Evolutionary conservation across 2,888 invertebrate species (phyloP).

Genomic region (Mythimna lalbum): DNA sequence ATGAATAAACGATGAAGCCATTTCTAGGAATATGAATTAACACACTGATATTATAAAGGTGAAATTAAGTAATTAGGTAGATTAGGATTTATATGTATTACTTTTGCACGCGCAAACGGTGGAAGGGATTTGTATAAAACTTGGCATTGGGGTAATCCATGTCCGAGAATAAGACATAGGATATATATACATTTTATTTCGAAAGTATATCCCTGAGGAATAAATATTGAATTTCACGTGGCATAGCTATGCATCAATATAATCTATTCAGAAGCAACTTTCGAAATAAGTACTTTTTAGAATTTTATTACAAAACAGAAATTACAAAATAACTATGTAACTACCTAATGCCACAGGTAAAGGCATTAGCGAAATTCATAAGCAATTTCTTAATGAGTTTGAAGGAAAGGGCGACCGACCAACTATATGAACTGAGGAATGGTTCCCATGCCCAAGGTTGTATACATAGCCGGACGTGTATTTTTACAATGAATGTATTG

Average conservation of each 20-base stretch:
- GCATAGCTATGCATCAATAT: background rate
- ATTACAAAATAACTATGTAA: background rate
- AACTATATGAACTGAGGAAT: conserved; percentile 33
- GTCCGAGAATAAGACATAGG: no score
- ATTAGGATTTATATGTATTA: no score
- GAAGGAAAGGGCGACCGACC: conserved; percentile 45
- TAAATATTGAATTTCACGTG: no score
- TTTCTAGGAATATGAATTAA: conserved; percentile 18
- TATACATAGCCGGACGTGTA: conserved; percentile 66
- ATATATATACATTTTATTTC: no score
- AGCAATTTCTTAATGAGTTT: conserved; percentile 51
- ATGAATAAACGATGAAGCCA: conserved; percentile 25
- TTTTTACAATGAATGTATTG: conserved; percentile 75
- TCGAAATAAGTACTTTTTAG: conserved; percentile 6
- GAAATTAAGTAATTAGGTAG: no score
- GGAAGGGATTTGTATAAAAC: no score
- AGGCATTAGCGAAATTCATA: conserved; percentile 34
- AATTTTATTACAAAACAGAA: conserved; percentile 8
- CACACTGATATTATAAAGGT: no score
- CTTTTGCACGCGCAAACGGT: no score
- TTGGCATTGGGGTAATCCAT: no score
- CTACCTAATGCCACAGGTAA: conserved; percentile 42
- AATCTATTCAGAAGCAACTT: conserved; percentile 8
- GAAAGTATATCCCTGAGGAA: no score
- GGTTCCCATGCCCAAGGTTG: conserved; percentile 65